Percentiles rank a stretch among this genome's conserved stretches.
Evolutionary conservation across 2,888 invertebrate species (phyloP).

Genomic region (Drosophila seclusa): DNA sequence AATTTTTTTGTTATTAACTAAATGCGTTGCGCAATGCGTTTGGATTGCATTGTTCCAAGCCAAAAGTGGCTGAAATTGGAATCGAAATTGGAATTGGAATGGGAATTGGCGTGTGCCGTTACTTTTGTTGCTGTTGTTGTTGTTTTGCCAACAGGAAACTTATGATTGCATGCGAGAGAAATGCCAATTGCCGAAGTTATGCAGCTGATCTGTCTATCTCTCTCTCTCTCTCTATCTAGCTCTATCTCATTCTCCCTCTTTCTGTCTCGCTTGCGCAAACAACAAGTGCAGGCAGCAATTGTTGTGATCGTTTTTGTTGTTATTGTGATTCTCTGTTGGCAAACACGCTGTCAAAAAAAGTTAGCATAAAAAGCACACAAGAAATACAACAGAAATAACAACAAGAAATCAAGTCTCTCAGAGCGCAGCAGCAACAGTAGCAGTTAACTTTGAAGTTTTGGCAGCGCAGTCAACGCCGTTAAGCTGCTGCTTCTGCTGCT

Average conservation of each 20-base stretch:
- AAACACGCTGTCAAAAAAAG: conserved; percentile 56
- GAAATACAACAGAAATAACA: conserved; percentile 12
- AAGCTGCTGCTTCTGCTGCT: conserved; percentile 20
- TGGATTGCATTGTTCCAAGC: conserved; percentile 48
- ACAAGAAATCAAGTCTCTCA: conserved; percentile 52
- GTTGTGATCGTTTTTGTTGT: conserved; percentile 33
- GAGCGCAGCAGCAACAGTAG: conserved; percentile 61
- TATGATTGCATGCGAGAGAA: conserved; percentile 70
- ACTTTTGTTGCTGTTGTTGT: conserved; percentile 25
- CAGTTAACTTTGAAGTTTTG: conserved; percentile 51
- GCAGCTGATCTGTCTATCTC: conserved; percentile 20
- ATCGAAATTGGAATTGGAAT: conserved; percentile 33
- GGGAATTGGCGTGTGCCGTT: conserved; percentile 69
- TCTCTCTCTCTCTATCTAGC: conserved; percentile 4
- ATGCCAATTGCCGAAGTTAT: conserved; percentile 74
- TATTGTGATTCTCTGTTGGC: conserved; percentile 59
- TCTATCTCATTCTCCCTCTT: conserved; percentile 5
- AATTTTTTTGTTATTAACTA: conserved; percentile 40
- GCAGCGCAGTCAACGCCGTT: conserved; percentile 9
- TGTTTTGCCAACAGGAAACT: conserved; percentile 69
- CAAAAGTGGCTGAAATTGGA: conserved; percentile 31
- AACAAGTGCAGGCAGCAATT: conserved; percentile 54
- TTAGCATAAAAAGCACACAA: conserved; percentile 48
- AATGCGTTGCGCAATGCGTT: conserved; percentile 63
- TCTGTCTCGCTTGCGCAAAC: conserved; percentile 31